Percentiles rank a stretch among this genome's conserved stretches.
phyloP scores from a whole-genome alignment of 2,797 vertebrate genomes.

The Melopsittacus undulatus region DNA sequence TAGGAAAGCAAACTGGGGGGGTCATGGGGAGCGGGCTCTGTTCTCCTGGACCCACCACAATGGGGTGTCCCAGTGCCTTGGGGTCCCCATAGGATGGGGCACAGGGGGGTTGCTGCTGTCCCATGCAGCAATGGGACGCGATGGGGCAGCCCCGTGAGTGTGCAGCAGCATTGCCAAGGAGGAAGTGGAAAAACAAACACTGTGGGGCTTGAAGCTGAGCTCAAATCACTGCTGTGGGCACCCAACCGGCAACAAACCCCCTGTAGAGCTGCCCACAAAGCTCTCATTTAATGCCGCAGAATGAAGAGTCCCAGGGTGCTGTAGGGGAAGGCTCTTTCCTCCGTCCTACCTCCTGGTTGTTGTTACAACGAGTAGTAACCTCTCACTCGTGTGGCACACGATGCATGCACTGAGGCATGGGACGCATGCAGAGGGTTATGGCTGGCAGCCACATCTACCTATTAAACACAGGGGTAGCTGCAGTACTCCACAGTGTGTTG shows the following conservation, averaged over 20 bases:
- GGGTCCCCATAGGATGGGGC: rapidly evolving
- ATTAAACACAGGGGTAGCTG: rapidly evolving
- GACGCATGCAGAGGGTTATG: rapidly evolving
- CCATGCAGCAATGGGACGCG: rapidly evolving
- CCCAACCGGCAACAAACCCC: background rate
- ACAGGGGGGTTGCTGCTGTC: background rate
- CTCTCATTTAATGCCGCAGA: background rate
- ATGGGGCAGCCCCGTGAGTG: background rate
- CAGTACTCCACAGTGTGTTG: background rate
- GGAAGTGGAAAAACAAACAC: background rate
- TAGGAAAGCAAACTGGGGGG: background rate
- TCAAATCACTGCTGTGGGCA: rapidly evolving
- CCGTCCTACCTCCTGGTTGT: background rate
- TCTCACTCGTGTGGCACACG: rapidly evolving
- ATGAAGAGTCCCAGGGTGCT: rapidly evolving
- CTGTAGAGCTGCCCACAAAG: background rate
- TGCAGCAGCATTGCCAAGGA: background rate
- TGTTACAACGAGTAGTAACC: rapidly evolving
- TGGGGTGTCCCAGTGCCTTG: rapidly evolving
- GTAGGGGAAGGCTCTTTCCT: background rate
- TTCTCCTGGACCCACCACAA: background rate
- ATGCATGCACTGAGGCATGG: rapidly evolving
- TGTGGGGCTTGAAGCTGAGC: background rate
- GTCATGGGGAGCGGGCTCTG: background rate
- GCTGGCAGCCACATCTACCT: background rate